phyloP scores from a whole-genome alignment of 2,888 invertebrate genomes.

The Ceramica pisi region DNA sequence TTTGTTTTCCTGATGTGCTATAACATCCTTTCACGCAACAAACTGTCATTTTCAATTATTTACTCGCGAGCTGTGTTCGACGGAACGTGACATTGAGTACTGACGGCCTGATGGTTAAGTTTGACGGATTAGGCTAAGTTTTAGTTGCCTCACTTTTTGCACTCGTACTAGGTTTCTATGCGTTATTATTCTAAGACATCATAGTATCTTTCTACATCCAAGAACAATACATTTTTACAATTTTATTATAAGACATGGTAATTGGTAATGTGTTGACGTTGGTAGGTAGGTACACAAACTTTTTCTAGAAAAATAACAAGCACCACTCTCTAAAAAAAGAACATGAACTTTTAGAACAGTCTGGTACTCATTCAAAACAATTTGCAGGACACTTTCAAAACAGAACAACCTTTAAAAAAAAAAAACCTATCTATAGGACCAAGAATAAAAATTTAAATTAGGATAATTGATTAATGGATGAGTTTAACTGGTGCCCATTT shows the following conservation, averaged over 20 bases:
- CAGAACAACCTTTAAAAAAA: constrained; percentile 3
- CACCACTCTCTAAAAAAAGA: constrained; percentile 10
- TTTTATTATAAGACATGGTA: constrained; percentile 11
- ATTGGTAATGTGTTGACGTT: not conserved
- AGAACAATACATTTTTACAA: constrained; percentile 34
- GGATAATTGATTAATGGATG: constrained; percentile 11
- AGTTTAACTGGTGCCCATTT: constrained; percentile 64
- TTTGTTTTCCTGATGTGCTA: no score
- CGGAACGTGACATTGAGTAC: no score
- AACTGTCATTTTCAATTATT: no score
- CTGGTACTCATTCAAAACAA: not conserved
- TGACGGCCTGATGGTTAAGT: no score
- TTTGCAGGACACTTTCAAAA: not conserved
- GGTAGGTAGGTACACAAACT: constrained; percentile 36
- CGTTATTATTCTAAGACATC: no score
- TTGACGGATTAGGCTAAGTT: no score
- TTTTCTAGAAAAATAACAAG: constrained; percentile 20
- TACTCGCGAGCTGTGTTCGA: no score
- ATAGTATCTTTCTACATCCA: constrained; percentile 44
- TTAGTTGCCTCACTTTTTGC: no score
- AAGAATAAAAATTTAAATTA: constrained; percentile 14
- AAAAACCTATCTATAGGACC: not conserved
- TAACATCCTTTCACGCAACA: no score
- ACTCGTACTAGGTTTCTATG: no score
- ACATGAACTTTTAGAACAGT: not conserved